Percentiles rank a stretch among this genome's conserved stretches.
Evolutionary conservation across 1,140 invertebrate species (phyloP).

Genomic region (Hycleus cichorii): DNA sequence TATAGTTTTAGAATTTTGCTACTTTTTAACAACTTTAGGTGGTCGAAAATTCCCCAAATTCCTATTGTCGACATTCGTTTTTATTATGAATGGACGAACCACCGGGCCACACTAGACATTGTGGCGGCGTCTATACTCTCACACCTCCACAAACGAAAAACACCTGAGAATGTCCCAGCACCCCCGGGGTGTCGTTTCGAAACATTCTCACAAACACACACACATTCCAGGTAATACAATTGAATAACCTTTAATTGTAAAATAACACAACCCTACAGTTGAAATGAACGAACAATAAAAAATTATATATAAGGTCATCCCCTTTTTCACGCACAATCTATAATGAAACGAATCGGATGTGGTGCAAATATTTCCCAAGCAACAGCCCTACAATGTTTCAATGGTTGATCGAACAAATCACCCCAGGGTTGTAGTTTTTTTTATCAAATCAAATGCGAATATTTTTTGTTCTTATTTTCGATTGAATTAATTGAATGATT

Average conservation of each 20-base stretch:
- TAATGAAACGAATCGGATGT: constrained; percentile 13
- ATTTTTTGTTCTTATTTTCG: too few species aligned
- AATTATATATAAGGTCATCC: constrained; percentile 12
- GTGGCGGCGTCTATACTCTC: constrained; percentile 2
- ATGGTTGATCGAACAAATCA: constrained; percentile 11
- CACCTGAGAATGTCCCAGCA: constrained; percentile 31
- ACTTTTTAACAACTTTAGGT: too few species aligned
- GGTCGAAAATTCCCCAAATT: too few species aligned
- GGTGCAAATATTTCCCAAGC: constrained; percentile 8
- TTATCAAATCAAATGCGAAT: too few species aligned
- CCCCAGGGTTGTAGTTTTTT: too few species aligned
- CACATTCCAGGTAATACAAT: background rate
- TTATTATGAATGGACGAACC: background rate
- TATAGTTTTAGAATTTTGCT: too few species aligned
- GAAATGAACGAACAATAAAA: constrained; percentile 6
- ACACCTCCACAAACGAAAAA: constrained; percentile 3
- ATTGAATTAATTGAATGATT: too few species aligned
- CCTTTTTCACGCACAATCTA: constrained; percentile 7
- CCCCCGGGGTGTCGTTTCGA: constrained; percentile 8
- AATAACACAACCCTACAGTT: constrained; percentile 11
- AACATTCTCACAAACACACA: too few species aligned
- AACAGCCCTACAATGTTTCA: constrained; percentile 10
- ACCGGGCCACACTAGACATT: constrained; percentile 8
- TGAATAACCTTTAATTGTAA: constrained; percentile 11
- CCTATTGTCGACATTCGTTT: background rate